These are phyloP conservation scores for Hypercompe scribonia DNA, from an alignment of 2,888 invertebrate genomes.

Conservation along the genomic window DNA sequence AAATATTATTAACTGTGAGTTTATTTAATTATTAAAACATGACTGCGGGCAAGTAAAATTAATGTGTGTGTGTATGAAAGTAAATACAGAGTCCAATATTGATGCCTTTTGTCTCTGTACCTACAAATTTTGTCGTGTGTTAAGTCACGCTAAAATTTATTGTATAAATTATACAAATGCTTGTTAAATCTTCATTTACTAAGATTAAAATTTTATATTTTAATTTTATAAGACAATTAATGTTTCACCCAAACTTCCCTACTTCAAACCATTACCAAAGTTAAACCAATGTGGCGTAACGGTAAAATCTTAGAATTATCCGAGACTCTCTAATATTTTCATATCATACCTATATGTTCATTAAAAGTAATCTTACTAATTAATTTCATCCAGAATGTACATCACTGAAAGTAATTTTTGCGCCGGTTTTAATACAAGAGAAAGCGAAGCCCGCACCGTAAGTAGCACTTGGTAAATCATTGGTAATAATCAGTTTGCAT, in stretches of 20 bases:
- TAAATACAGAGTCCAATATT: too few relatives aligned
- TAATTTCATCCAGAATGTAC: not conserved
- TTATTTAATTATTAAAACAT: too few relatives aligned
- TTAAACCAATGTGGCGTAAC: not conserved
- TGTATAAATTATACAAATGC: too few relatives aligned
- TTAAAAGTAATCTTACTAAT: not conserved
- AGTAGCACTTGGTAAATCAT: not conserved
- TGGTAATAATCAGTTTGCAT: not conserved
- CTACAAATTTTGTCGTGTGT: too few relatives aligned
- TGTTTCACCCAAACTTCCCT: not conserved
- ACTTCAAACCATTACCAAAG: not conserved
- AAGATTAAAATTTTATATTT: too few relatives aligned
- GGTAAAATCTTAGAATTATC: not conserved
- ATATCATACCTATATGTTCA: not conserved
- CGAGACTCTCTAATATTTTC: not conserved
- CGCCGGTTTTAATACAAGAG: constrained; percentile 1
- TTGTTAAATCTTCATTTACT: too few relatives aligned
- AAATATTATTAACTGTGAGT: too few relatives aligned
- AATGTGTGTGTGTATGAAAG: too few relatives aligned
- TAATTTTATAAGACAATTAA: too few relatives aligned
- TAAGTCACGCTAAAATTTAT: too few relatives aligned
- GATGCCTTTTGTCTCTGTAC: too few relatives aligned
- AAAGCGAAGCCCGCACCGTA: constrained; percentile 4
- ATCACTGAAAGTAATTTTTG: constrained; percentile 6
- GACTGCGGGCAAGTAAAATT: too few relatives aligned